phyloP scores from a whole-genome alignment of 2,888 invertebrate species.

The Amorpha juglandis region DNA sequence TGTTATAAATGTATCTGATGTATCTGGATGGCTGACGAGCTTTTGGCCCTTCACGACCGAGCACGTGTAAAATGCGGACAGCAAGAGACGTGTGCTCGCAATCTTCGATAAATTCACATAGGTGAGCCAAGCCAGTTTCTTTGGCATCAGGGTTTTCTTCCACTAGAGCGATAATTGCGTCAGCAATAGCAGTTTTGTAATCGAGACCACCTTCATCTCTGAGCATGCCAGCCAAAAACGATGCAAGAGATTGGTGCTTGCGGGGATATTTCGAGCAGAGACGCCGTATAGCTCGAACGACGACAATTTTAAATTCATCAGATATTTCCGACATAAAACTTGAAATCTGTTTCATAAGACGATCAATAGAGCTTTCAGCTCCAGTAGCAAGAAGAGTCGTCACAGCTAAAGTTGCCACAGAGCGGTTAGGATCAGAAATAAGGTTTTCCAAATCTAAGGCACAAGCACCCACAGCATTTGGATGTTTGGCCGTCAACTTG shows the following conservation, averaged over 20 bases:
- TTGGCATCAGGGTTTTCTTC: constrained; percentile 99
- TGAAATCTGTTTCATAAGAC: constrained; percentile 99
- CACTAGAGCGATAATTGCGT: constrained; percentile 98
- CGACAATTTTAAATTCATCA: constrained; percentile 99
- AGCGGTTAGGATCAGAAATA: constrained; percentile 98
- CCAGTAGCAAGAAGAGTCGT: constrained; percentile 99
- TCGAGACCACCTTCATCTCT: constrained; percentile 98
- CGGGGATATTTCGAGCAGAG: constrained; percentile 98
- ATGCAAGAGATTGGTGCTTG: constrained; percentile 97
- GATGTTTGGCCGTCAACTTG: constrained; percentile 97
- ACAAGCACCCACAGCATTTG: constrained; percentile 98
- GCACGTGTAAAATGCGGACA: constrained; percentile 96
- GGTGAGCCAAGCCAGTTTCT: constrained; percentile 96
- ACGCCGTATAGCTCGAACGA: constrained; percentile 95
- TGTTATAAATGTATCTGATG: constrained; percentile 93
- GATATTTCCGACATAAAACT: constrained; percentile 99
- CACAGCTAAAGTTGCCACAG: constrained; percentile 99
- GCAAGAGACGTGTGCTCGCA: constrained; percentile 99
- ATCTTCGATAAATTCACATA: constrained; percentile 99
- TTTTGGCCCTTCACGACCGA: constrained; percentile 98
- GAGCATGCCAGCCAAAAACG: constrained; percentile 98
- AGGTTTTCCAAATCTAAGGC: constrained; percentile 99
- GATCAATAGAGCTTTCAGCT: constrained; percentile 98
- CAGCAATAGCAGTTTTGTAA: constrained; percentile 99
- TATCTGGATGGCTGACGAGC: constrained; percentile 96